phyloP scores from a whole-genome alignment of 2,888 invertebrate genomes.

The Dascillus cervinus region DNA sequence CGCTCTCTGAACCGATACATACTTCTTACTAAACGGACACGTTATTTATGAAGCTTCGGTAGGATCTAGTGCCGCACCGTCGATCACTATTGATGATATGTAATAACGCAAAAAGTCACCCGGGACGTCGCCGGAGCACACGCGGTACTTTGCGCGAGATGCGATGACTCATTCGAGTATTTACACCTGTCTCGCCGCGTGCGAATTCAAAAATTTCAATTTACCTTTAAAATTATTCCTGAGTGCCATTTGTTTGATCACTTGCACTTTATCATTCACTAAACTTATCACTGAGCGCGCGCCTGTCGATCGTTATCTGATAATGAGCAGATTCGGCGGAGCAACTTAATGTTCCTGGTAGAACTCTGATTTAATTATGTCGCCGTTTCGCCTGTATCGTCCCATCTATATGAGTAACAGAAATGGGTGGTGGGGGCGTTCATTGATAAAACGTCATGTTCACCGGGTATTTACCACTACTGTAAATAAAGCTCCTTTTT shows the following conservation, averaged over 20 bases:
- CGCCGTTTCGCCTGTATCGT: slow-evolving; percentile 15
- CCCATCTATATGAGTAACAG: slow-evolving; percentile 10
- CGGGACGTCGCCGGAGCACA: slow-evolving; percentile 2
- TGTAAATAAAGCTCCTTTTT: too few relatives aligned
- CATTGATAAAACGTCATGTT: too few relatives aligned
- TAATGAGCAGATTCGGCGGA: too few relatives aligned
- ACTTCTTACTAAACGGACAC: slow-evolving; percentile 26
- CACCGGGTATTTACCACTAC: slow-evolving; percentile 6
- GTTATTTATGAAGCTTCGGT: slow-evolving; percentile 26
- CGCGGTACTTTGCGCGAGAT: slow-evolving; percentile 1
- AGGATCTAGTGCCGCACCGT: slow-evolving; percentile 21
- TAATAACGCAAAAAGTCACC: slow-evolving; percentile 13
- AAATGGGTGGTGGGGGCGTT: slow-evolving; percentile 10
- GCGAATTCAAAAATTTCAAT: slow-evolving; percentile 3
- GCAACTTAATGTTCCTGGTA: too few relatives aligned
- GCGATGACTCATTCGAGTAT: slow-evolving; percentile 10
- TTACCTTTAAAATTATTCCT: slow-evolving; percentile 16
- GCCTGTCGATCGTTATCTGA: too few relatives aligned
- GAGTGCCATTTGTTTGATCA: slow-evolving; percentile 17
- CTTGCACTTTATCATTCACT: too few relatives aligned
- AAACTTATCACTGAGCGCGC: too few relatives aligned
- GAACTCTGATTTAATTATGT: slow-evolving; percentile 18
- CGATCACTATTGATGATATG: slow-evolving; percentile 15
- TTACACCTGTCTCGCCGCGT: slow-evolving; percentile 1
- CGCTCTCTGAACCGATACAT: slow-evolving; percentile 28